Evolutionary conservation across 2,888 invertebrate species (phyloP), one percentile per base, ranked within the genome.

Genomic region (Actias luna): DNA sequence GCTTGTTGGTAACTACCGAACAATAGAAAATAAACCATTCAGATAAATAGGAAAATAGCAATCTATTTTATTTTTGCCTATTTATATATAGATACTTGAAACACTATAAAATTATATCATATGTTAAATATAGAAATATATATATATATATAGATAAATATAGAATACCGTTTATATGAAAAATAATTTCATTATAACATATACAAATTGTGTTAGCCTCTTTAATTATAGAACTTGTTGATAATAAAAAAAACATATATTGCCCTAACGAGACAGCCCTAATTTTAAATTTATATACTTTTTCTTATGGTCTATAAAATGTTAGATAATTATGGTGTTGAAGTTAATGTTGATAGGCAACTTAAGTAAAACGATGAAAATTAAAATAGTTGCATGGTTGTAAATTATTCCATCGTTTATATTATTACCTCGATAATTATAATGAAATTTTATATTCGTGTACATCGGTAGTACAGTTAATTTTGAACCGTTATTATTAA

Each of bases 251-350:
- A 25, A 18, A 25, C 10, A 12, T 0, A 25, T 12, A 12, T 50
- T 50, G 22, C 12, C 18, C 25, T 12, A 50, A 12, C 14, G 22
- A 10, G 25, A 25, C 46, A 50, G 12, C 46, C 46, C 46, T 50
- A 50, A 8, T 22, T 22, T 12, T 12, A 10, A 25, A 12, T 50
- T 12, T 50, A 25, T 12, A 22, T 22, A 22, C 12, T 42, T 42
- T 42, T 42, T 42, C 46, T 25, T 50, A 12, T 50, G 12, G 25
- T 12, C 46, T 4, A 50, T 25, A 50, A 12, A 25, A 50, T 57
- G 64, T 65, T 58, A 61, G 64, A 35, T 75, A 75, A 74, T 73
- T 72, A 71, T 62, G 61, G 67, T 61, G 60, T 29, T 39, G 35
- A 58, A 62, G 64, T 71, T 33, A 70, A 74, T 69, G 67, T 67